Evolutionary conservation across 2,888 invertebrate species (phyloP).

Genomic region (Rhamphomyia laevipes): DNA sequence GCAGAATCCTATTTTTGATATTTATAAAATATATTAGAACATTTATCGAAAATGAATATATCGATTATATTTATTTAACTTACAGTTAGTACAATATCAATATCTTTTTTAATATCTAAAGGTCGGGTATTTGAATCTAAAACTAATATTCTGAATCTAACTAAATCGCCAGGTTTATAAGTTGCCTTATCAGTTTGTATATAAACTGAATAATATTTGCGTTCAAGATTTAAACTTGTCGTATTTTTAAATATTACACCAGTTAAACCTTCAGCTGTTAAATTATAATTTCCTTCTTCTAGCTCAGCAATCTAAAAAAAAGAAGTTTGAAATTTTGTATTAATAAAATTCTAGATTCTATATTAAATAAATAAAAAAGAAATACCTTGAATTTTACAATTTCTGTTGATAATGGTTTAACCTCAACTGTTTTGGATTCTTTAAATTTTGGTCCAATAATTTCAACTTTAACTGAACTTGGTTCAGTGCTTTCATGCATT

Average conservation of each 20-base stretch:
- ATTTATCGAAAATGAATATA: not conserved
- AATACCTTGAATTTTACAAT: conserved; percentile 59
- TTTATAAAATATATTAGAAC: not conserved
- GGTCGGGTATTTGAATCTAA: conserved; percentile 64
- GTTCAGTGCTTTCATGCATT: conserved; percentile 38
- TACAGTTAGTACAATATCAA: conserved; percentile 23
- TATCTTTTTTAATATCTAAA: conserved; percentile 26
- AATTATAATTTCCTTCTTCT: conserved; percentile 23
- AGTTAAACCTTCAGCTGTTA: conserved; percentile 44
- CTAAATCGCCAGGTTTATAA: conserved; percentile 74
- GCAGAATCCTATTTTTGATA: conserved; percentile 55
- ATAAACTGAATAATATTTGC: conserved; percentile 58
- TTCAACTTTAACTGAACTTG: conserved; percentile 57
- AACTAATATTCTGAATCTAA: conserved; percentile 61
- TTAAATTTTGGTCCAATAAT: conserved; percentile 61
- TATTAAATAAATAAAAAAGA: not conserved
- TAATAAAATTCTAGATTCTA: too few relatives aligned
- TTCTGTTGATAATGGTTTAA: conserved; percentile 59
- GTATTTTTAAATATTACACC: conserved; percentile 63
- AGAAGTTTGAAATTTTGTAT: not conserved
- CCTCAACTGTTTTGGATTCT: conserved; percentile 53
- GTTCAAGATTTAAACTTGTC: conserved; percentile 58
- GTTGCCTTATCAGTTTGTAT: conserved; percentile 87
- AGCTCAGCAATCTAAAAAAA: conserved; percentile 19
- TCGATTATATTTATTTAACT: conserved; percentile 1